Percentiles rank a stretch among this genome's conserved stretches.
These are phyloP conservation scores for Eupithecia tripunctaria DNA, from an alignment of 2,888 invertebrate species.

Conservation along the genomic window DNA sequence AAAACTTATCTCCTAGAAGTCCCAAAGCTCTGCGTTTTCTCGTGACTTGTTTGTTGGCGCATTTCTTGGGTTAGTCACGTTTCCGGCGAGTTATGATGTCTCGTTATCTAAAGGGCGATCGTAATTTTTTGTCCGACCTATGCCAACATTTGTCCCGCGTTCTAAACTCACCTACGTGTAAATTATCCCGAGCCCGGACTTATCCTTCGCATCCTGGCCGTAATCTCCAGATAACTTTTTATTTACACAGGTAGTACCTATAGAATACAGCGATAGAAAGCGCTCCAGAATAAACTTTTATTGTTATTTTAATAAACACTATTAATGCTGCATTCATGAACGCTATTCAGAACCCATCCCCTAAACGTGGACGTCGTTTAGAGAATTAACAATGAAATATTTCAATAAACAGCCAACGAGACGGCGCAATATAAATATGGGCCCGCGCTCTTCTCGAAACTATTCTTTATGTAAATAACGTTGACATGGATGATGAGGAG, in stretches of 20 bases:
- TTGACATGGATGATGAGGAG: slow-evolving; percentile 75
- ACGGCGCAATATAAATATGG: slow-evolving; percentile 78
- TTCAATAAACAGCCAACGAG: slow-evolving; percentile 75
- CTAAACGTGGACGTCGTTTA: slow-evolving; percentile 68
- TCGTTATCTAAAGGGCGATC: slow-evolving; percentile 67
- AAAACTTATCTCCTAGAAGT: slow-evolving; percentile 3
- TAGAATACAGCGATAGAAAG: slow-evolving; percentile 55
- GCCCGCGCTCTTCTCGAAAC: slow-evolving; percentile 74
- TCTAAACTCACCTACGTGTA: slow-evolving; percentile 69
- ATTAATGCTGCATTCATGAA: slow-evolving; percentile 72
- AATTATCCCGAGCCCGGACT: slow-evolving; percentile 63
- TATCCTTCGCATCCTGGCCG: slow-evolving; percentile 69
- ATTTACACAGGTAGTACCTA: slow-evolving; percentile 52
- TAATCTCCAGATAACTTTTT: slow-evolving; percentile 59
- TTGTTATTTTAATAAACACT: slow-evolving; percentile 81
- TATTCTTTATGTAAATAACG: slow-evolving; percentile 81
- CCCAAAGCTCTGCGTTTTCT: slow-evolving; percentile 24
- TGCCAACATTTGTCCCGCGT: slow-evolving; percentile 70
- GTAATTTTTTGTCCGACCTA: slow-evolving; percentile 70
- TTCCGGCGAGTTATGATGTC: slow-evolving; percentile 62
- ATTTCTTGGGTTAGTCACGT: slow-evolving; percentile 49
- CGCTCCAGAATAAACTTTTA: slow-evolving; percentile 49
- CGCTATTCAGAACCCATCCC: slow-evolving; percentile 69
- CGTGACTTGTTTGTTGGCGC: slow-evolving; percentile 36
- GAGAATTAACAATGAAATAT: slow-evolving; percentile 83